Evolutionary conservation across 2,797 vertebrate species (phyloP).

Genomic region (Holocentrus rufus): DNA sequence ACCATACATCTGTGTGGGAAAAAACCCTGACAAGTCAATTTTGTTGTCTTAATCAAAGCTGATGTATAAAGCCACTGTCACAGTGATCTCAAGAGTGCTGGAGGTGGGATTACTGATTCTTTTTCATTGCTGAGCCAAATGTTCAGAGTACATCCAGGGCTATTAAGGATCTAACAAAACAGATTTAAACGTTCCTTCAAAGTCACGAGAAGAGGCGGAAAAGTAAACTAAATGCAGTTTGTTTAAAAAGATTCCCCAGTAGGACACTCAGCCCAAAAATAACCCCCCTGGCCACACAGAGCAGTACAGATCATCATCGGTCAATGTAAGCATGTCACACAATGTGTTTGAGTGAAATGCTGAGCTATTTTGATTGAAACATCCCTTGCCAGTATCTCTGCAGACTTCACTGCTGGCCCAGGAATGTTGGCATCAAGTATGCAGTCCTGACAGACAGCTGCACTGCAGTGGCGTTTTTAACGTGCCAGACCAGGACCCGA

Average conservation of each 20-base stretch:
- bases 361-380: slow-evolving; percentile 91
- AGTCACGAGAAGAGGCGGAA: slow-evolving; percentile 20
- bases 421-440: slow-evolving; percentile 91
- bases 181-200: slow-evolving; percentile 35
- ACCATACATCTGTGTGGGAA: slow-evolving; percentile 50
- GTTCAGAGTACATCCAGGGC: slow-evolving; percentile 42
- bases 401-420: slow-evolving; percentile 89
- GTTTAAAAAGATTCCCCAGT: neutral
- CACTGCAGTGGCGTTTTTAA: slow-evolving; percentile 88
- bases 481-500: slow-evolving; percentile 80
- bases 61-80: slow-evolving; percentile 61
- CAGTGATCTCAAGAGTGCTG: slow-evolving; percentile 37
- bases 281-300: slow-evolving; percentile 14
- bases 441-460: slow-evolving; percentile 92
- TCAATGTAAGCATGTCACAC: slow-evolving; percentile 21
- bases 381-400: slow-evolving; percentile 88
- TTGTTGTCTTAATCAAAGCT: slow-evolving; percentile 53
- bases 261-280: neutral
- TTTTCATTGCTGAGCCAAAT: slow-evolving; percentile 41
- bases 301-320: neutral
- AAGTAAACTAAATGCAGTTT: neutral
- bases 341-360: slow-evolving; percentile 79
- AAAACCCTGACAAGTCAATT: slow-evolving; percentile 52
- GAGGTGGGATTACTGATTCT: slow-evolving; percentile 50
- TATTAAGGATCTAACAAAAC: slow-evolving; percentile 35